phyloP scores from a whole-genome alignment of 2,113 vertebrate species.

The Isichthys henryi region DNA sequence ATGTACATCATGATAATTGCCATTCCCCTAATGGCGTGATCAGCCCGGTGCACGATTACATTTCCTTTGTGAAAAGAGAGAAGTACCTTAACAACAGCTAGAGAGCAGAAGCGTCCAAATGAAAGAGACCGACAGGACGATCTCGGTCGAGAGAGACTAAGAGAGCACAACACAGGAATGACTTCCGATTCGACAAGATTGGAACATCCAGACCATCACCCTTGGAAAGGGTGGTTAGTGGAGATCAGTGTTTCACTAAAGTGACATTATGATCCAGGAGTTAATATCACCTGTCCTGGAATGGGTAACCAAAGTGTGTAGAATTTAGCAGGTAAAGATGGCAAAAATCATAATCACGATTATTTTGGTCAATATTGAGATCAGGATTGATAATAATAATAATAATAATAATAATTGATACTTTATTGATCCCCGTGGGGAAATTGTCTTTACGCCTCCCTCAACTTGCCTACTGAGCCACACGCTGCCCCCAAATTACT shows the following conservation, averaged over 20 bases:
- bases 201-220: not conserved
- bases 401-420: too few species aligned
- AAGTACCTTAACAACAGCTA: not conserved
- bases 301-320: not conserved
- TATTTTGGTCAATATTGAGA: too few species aligned
- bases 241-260: not conserved
- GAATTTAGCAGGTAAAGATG: not conserved
- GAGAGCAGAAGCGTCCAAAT: not conserved
- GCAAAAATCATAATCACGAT: too few species aligned
- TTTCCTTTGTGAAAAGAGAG: constrained; percentile 7
- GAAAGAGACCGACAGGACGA: not conserved
- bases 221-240: not conserved
- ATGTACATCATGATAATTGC: constrained; percentile 7
- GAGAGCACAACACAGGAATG: not conserved
- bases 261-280: not conserved
- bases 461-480: too few species aligned
- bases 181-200: not conserved
- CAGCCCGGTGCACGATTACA: not conserved
- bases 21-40: constrained; percentile 11
- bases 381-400: too few species aligned
- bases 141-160: not conserved
- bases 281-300: not conserved
- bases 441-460: too few species aligned
- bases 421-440: too few species aligned
- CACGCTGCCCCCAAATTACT: too few species aligned